Evolutionary conservation across 2,888 invertebrate genomes (phyloP), one percentile per base, ranked within the genome.

Genomic region (Eristalinus sepulchralis): DNA sequence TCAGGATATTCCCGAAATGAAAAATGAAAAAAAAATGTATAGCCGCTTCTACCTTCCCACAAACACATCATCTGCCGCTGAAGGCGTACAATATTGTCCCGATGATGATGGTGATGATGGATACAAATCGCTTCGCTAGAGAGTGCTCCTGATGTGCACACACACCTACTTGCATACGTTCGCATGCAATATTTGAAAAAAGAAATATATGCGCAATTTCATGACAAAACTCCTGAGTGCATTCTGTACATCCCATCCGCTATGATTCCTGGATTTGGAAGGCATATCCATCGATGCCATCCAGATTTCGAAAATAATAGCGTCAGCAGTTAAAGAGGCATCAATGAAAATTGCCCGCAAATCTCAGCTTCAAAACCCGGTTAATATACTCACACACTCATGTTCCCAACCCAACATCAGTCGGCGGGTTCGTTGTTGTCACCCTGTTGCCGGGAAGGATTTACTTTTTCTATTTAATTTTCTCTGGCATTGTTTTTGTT

Each of bases 1-100:
- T 77, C 82, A 78, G 70, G 82, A 77, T 81, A 82, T 73, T 78
- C 72, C 85, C 76, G 62, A 76, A 77, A 76, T 81, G 80, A 76
- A 76, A 67, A 62, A 63, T 72, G 39, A 75, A 70, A 80, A 62
- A 62, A 47, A 47, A 17, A 57, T 31, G 13, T n/a, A 36, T 36
- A 36, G 13, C 47, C 17, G n/a, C 17, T 17, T 34, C 60, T n/a
- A 33, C 33, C 39, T 17, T n/a, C 47, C 31, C 20, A n/a, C 67
- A 47, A 13, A 47, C 9, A 53, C 36, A 39, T 55, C 27, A 64
- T 66, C 55, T 47, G 68, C 55, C 47, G 55, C 55, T 63, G 68
- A 57, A 33, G 57, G 59, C 73, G 66, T 73, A 31, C 77, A 64
- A 77, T 82, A 73, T 73, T 33, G 17, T 27, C 34, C 55, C 78